Conservation (phyloP, 64 coral and sea anemone species). For the Stichodactyla helianthus region DNA sequence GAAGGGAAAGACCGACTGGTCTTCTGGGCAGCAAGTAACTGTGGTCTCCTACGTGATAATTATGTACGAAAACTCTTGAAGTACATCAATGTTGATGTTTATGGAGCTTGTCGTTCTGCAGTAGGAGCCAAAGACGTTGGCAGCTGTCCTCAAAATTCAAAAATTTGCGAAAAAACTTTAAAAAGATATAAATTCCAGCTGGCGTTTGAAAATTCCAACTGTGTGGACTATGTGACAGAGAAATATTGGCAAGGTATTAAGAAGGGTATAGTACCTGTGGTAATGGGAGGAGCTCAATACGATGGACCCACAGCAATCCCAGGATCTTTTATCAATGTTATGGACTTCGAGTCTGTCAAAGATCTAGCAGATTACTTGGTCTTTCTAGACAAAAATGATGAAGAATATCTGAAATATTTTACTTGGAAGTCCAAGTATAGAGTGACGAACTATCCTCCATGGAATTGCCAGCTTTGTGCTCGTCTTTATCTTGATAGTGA, state of each 20-base stretch:
- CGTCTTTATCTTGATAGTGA: neutral
- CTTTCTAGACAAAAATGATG: conserved; percentile 47
- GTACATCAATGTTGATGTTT: conserved; percentile 27
- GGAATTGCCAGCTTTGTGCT: conserved; percentile 28
- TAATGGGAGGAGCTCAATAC: conserved; percentile 55
- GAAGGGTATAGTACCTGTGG: conserved; percentile 35
- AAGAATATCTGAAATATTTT: conserved; percentile 53
- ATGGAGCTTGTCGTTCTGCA: conserved; percentile 19
- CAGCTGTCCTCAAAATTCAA: conserved; percentile 12
- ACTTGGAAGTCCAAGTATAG: conserved; percentile 46
- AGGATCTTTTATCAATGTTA: conserved; percentile 56
- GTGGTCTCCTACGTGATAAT: neutral
- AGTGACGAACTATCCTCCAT: neutral
- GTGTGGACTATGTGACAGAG: conserved; percentile 58
- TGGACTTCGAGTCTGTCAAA: conserved; percentile 49
- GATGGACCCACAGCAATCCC: conserved; percentile 34
- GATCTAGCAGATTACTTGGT: conserved; percentile 44
- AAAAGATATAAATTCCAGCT: conserved; percentile 53
- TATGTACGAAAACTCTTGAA: conserved; percentile 18
- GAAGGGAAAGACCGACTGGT: conserved; percentile 33
- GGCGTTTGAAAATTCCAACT: conserved; percentile 65
- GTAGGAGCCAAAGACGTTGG: neutral
- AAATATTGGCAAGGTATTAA: conserved; percentile 58
- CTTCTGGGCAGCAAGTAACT: conserved; percentile 25
- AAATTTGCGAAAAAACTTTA: conserved; percentile 22